Evolutionary conservation across 2,888 invertebrate genomes (phyloP), one percentile per base, ranked within the genome.

Genomic region (Trachelus tabidus): DNA sequence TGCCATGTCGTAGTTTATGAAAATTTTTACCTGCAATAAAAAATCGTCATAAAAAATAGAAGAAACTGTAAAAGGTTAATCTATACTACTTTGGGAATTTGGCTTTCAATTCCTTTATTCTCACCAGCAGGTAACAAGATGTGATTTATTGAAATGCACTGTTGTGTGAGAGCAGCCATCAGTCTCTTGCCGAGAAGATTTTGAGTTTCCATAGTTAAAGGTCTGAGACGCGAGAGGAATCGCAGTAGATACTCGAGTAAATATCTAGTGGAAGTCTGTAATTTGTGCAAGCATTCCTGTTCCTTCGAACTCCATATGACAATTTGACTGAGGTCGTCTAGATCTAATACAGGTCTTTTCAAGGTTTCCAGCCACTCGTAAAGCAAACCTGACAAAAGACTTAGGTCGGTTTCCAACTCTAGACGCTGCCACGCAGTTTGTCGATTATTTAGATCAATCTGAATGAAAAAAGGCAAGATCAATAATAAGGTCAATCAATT

Each of bases 331-430:
- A 96, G 92, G 87, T 95, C 94, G 76, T 95, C 95, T 34, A 94
- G 92, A 81, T 94, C 93, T 31, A 97, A 89, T 40, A 96, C 92
- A 0, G 96, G 95, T 77, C 93, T 93, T 92, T 95, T 95, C 73
- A 97, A 91, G 33, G 94, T 94, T 87, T 96, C 96, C 76, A 97
- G 89, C 97, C 97, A 97, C 83, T 96, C 95, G 90, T 94, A 95
- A 68, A 97, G 91, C 6, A 97, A 90, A 1, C 93, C 93, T 0
- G 94, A 92, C 69, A 96, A 89, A 31, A 96, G 92, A 12, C 92
- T 91, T 3, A 96, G 87, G 87, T 94, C 92, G 77, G 94, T 94
- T 92, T 96, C 96, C 74, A 94, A 92, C 77, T 94, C 93, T 37
- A 97, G 92, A 82, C 93, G 93, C 69, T 93, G 91, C 93, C 96